Evolutionary conservation across 2,888 invertebrate species (phyloP).

Genomic region (Apotomis capreana): DNA sequence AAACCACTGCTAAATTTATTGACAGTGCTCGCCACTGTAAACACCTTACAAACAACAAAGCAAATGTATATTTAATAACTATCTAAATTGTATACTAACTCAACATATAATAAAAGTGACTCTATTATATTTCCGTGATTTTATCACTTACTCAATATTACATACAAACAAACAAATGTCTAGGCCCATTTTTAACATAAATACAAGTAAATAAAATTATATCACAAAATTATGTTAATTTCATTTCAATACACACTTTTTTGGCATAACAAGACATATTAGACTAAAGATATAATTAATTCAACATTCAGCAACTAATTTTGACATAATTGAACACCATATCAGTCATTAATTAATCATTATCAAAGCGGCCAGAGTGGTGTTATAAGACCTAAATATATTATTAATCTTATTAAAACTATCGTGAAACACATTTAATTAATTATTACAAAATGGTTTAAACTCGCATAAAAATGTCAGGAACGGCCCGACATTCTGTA

Average conservation of each 20-base stretch:
- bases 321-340: not conserved
- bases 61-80: constrained; percentile 36
- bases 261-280: not conserved
- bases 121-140: constrained; percentile 20
- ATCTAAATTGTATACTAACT: constrained; percentile 35
- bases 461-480: too few relatives aligned
- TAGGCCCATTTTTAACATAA: constrained; percentile 23
- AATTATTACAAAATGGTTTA: too few relatives aligned
- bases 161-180: not conserved
- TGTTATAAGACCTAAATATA: not conserved
- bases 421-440: too few relatives aligned
- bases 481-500: too few relatives aligned
- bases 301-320: too few relatives aligned
- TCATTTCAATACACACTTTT: not conserved
- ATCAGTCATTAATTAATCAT: not conserved
- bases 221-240: constrained; percentile 9
- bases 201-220: not conserved
- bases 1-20: not conserved
- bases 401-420: too few relatives aligned
- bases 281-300: too few relatives aligned
- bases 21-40: not conserved
- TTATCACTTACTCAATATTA: constrained; percentile 20
- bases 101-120: constrained; percentile 26
- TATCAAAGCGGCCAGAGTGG: not conserved
- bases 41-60: constrained; percentile 38